A percentile compares a stretch with the other conserved stretches of the same genome.
phyloP scores from a whole-genome alignment of 2,888 invertebrate genomes.

The Ecdyonurus torrentis region DNA sequence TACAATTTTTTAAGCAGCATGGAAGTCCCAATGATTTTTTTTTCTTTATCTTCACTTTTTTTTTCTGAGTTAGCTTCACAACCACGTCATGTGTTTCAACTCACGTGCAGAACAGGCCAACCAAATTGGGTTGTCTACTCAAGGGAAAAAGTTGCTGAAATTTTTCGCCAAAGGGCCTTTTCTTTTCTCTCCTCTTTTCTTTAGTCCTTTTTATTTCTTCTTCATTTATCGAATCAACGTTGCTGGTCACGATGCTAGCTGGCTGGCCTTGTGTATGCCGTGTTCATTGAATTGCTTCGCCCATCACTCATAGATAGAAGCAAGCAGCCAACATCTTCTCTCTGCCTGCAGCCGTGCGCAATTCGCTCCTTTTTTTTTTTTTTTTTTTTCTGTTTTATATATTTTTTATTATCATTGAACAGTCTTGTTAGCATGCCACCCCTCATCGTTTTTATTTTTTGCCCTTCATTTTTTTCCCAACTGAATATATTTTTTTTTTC shows the following conservation, averaged over 20 bases:
- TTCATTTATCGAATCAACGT: not conserved
- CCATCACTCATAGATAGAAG: not conserved
- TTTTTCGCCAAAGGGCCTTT: not conserved
- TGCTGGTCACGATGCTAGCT: conserved; percentile 2
- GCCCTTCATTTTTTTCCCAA: no score
- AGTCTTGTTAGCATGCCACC: not conserved
- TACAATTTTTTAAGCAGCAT: no score
- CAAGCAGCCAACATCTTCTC: not conserved
- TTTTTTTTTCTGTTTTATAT: not conserved
- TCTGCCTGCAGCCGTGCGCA: not conserved
- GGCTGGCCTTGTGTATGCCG: not conserved
- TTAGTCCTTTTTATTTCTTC: not conserved
- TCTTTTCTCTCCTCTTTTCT: not conserved
- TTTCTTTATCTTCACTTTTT: not conserved
- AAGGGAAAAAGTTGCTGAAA: conserved; percentile 1
- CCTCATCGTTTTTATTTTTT: not conserved
- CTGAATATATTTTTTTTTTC: no score
- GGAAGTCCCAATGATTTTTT: no score
- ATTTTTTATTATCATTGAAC: not conserved
- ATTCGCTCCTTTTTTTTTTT: not conserved
- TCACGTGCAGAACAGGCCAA: conserved; percentile 1
- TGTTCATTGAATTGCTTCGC: not conserved
- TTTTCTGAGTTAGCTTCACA: not conserved
- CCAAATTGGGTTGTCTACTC: conserved; percentile 1
- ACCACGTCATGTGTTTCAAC: not conserved